These are phyloP conservation scores for Melanotaenia parkinsoni DNA, from an alignment of 2,797 vertebrate species.

Conservation along the genomic window DNA sequence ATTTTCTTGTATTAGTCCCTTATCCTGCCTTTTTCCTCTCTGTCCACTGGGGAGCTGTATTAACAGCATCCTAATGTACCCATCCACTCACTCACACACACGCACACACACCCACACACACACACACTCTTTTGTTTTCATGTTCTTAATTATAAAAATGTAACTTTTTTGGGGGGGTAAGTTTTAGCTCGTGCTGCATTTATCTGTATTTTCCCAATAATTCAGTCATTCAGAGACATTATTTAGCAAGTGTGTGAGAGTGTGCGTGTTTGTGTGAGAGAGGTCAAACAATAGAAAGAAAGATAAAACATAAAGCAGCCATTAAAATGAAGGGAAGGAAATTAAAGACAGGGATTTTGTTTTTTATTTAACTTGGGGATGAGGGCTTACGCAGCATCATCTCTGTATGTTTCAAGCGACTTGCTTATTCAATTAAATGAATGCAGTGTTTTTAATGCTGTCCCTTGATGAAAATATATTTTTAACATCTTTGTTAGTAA, in stretches of 20 bases:
- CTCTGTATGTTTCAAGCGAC: constrained; percentile 5
- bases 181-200: constrained; percentile 51
- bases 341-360: constrained; percentile 47
- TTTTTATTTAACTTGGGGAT: constrained; percentile 22
- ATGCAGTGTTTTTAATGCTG: constrained; percentile 22
- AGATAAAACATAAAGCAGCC: constrained; percentile 56
- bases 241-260: constrained; percentile 14
- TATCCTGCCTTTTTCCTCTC: background rate
- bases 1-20: constrained; percentile 6
- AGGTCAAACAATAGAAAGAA: constrained; percentile 44
- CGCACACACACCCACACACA: too few species aligned
- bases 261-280: background rate
- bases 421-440: constrained; percentile 24
- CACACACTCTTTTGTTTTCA: constrained; percentile 9
- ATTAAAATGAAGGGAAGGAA: constrained; percentile 61
- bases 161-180: constrained; percentile 62
- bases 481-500: background rate
- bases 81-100: too few species aligned
- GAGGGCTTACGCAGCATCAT: background rate
- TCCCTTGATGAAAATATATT: constrained; percentile 11
- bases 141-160: constrained; percentile 12
- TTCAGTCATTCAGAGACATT: background rate
- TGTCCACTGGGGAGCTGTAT: background rate
- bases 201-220: constrained; percentile 20
- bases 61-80: too few species aligned